Conservation (phyloP, 2,797 vertebrate species). For the Sebastes nivosus region DNA sequence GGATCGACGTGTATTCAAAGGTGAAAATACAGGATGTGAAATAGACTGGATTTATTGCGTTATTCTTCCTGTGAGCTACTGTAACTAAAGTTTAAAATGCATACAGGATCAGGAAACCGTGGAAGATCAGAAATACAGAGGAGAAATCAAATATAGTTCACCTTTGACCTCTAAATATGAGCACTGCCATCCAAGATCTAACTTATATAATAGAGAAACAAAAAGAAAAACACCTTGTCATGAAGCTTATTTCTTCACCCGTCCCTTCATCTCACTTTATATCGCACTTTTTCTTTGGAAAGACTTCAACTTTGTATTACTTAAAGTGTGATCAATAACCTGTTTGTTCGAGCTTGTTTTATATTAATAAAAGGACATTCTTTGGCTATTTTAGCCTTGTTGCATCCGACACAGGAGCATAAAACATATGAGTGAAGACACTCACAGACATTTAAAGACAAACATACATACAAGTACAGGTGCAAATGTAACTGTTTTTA, state of each 20-base stretch:
- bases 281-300: constrained; percentile 34
- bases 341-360: constrained; percentile 50
- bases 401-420: constrained; percentile 3
- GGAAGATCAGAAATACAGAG: constrained; percentile 20
- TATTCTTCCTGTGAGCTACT: constrained; percentile 36
- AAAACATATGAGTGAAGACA: constrained; percentile 8
- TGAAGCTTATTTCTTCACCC: constrained; percentile 33
- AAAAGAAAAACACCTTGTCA: not conserved
- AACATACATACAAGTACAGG: constrained; percentile 27
- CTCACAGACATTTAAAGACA: constrained; percentile 16
- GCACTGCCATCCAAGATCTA: constrained; percentile 13
- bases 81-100: constrained; percentile 11
- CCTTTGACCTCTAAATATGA: constrained; percentile 25
- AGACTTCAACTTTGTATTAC: not conserved
- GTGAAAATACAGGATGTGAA: constrained; percentile 57
- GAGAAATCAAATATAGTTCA: constrained; percentile 31
- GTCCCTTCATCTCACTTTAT: constrained; percentile 6
- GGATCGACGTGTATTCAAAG: constrained; percentile 7
- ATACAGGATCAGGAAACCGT: constrained; percentile 5
- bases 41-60: constrained; percentile 55
- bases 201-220: not conserved
- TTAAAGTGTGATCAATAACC: not conserved
- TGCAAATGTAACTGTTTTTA: constrained; percentile 56
- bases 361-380: constrained; percentile 15
- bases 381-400: constrained; percentile 50